A percentile compares a stretch with the other conserved stretches of the same genome.
Evolutionary conservation across 2,797 vertebrate genomes (phyloP).

Genomic region (Molossus molossus): DNA sequence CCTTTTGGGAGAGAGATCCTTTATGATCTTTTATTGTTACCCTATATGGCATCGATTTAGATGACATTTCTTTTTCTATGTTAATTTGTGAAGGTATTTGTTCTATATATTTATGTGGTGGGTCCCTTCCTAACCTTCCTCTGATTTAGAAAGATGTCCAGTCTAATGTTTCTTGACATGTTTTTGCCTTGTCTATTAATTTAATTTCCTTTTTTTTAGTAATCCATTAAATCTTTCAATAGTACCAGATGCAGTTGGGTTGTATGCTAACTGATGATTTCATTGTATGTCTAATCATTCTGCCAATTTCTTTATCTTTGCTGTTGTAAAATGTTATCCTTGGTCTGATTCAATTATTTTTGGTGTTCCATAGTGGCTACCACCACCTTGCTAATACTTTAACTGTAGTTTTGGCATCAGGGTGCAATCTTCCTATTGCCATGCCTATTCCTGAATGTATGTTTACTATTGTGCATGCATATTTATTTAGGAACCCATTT

Average conservation of each 20-base stretch:
- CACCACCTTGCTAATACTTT: background rate
- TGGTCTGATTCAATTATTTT: background rate
- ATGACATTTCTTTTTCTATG: background rate
- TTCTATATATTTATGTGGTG: background rate
- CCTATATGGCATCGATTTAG: background rate
- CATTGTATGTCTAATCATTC: background rate
- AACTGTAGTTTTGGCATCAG: background rate
- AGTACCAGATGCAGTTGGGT: background rate
- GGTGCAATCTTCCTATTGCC: background rate
- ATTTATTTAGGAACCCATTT: background rate
- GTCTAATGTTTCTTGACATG: background rate
- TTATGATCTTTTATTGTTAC: background rate
- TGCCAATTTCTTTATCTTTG: background rate
- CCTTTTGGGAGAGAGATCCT: background rate
- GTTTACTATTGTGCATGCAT: background rate
- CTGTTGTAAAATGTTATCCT: background rate
- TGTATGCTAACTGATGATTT: background rate
- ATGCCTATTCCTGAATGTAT: background rate
- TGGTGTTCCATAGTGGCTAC: background rate
- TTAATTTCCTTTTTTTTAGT: background rate
- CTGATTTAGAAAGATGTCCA: background rate
- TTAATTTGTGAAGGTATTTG: background rate
- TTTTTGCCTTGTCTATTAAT: background rate
- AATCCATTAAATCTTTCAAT: background rate
- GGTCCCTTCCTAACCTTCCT: background rate